Evolutionary conservation across 2,797 vertebrate genomes (phyloP).

Genomic region (Urophycis tenuis): DNA sequence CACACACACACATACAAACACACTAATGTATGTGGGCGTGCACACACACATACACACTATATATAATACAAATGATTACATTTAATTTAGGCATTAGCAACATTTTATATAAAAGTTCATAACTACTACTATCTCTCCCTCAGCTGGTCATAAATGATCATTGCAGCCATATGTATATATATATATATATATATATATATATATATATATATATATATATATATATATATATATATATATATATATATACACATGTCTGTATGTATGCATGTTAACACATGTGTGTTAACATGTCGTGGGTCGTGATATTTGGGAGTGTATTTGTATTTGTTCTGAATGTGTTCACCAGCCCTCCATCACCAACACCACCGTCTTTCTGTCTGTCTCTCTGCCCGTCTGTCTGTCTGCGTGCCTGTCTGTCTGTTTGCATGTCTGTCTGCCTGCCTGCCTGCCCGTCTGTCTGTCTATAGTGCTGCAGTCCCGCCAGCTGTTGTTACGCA

Average conservation of each 20-base stretch:
- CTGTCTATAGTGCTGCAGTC: not conserved
- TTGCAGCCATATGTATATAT: not conserved
- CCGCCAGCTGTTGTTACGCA: not conserved
- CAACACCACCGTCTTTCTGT: too few species aligned
- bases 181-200: not conserved
- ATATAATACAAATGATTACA: not conserved
- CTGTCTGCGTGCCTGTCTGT: not conserved
- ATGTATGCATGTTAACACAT: too few species aligned
- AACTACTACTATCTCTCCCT: not conserved
- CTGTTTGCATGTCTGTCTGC: not conserved
- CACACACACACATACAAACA: constrained; percentile 31
- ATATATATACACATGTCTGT: not conserved
- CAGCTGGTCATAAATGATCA: constrained; percentile 8
- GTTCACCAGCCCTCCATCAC: too few species aligned
- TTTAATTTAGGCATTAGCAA: not conserved
- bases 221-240: not conserved
- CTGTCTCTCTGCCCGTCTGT: too few species aligned
- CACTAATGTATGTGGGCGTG: too few species aligned
- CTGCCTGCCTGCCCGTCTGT: not conserved
- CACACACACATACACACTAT: not conserved
- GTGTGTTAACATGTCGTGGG: not conserved
- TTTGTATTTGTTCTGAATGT: too few species aligned
- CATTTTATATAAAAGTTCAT: not conserved
- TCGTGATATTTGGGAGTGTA: too few species aligned
- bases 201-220: not conserved